Conservation (phyloP, 53 echinoderm and acorn worm genomes). For the Luidia sarsii region DNA sequence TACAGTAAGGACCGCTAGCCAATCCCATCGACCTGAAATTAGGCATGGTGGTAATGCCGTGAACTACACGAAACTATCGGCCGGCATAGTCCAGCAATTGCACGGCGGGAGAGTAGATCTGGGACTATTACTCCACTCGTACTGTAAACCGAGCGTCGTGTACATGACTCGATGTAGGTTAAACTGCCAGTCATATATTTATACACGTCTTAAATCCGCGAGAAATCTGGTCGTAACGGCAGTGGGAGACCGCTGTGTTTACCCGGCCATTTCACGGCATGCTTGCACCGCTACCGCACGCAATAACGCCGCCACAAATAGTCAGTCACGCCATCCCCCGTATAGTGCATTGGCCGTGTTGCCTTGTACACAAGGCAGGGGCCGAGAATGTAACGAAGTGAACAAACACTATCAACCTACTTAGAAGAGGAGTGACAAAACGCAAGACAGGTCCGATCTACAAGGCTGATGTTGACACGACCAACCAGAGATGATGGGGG, state of each 20-base stretch:
- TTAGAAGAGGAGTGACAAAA: conserved; percentile 38
- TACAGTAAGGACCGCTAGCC: too few species aligned
- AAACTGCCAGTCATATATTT: conserved; percentile 46
- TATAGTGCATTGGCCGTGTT: conserved; percentile 40
- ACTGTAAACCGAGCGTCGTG: conserved; percentile 25
- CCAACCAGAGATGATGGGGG: conserved; percentile 22
- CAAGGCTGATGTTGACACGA: conserved; percentile 24
- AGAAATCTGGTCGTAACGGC: neutral
- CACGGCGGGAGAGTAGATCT: too few species aligned
- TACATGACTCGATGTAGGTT: conserved; percentile 36
- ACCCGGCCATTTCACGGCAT: too few species aligned
- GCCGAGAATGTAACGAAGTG: conserved; percentile 42
- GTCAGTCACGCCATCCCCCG: too few species aligned
- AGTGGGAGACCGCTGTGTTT: conserved; percentile 12
- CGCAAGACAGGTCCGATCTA: conserved; percentile 48
- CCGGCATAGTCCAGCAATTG: too few species aligned
- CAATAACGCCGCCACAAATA: too few species aligned
- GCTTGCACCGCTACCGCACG: too few species aligned
- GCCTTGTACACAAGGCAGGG: neutral
- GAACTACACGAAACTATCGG: too few species aligned
- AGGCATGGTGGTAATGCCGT: too few species aligned
- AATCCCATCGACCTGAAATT: too few species aligned
- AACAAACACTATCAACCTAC: conserved; percentile 55
- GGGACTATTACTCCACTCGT: too few species aligned
- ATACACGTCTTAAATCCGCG: conserved; percentile 57